Evolutionary conservation across 1,140 invertebrate species (phyloP).

Genomic region (Lordiphosa clarofinis): DNA sequence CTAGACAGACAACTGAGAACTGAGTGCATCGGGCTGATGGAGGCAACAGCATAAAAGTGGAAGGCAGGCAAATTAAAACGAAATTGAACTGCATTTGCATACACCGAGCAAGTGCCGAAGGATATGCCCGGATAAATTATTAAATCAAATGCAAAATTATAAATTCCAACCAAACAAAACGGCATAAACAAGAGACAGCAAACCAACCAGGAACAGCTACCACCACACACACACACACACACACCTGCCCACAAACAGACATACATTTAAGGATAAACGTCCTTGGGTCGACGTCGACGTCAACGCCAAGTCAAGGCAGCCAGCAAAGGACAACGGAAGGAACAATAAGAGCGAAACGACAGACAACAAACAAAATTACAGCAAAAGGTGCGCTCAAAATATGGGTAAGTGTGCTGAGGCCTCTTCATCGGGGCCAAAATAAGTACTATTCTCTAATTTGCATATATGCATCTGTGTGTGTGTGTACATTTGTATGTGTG

Average conservation of each 20-base stretch:
- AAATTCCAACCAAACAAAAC: too few relatives aligned
- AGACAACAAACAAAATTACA: slow-evolving; percentile 39
- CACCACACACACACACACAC: too few relatives aligned
- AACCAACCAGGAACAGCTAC: too few relatives aligned
- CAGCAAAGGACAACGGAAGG: slow-evolving; percentile 20
- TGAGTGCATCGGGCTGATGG: slow-evolving; percentile 4
- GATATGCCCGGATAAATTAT: too few relatives aligned
- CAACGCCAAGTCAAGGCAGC: slow-evolving; percentile 14
- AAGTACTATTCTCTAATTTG: slow-evolving; percentile 42
- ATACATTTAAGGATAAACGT: slow-evolving; percentile 1
- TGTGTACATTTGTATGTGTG: too few relatives aligned
- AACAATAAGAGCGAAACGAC: slow-evolving; percentile 2
- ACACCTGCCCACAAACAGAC: too few relatives aligned
- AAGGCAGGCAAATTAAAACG: background rate
- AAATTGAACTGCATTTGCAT: background rate
- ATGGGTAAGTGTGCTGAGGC: slow-evolving; percentile 59
- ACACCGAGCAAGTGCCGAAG: too few relatives aligned
- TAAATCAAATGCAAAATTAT: too few relatives aligned
- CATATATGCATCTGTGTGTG: slow-evolving; percentile 22
- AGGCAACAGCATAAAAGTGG: slow-evolving; percentile 10
- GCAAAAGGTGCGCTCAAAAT: slow-evolving; percentile 58
- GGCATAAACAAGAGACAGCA: too few relatives aligned
- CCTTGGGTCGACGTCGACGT: slow-evolving; percentile 15
- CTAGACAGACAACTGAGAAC: too few relatives aligned
- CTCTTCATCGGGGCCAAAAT: background rate